Evolutionary conservation across 2,797 vertebrate genomes (phyloP), one percentile per base, ranked within the genome.

Genomic region (Anguilla obscura): DNA sequence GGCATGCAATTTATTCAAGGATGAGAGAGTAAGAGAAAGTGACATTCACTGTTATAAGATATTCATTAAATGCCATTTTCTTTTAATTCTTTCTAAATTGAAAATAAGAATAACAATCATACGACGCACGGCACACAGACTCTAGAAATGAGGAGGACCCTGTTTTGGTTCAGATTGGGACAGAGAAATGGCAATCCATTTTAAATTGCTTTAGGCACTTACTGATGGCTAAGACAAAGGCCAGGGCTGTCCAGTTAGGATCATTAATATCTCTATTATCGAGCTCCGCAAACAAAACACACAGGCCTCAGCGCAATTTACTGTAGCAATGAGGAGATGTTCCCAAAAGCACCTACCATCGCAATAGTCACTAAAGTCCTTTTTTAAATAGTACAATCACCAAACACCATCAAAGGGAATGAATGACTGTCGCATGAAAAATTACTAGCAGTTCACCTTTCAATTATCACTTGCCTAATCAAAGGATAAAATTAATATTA

Each of bases 21-120:
- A 93, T 91, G 91, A 93, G 89, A 93, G 91, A 91, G 93, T 96
- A 96, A 96, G 89, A 90, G 92, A 94, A 96, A 95, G 94, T 95
- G 96, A 95, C 95, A 93, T 93, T 92, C 93, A 91, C 94, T 93
- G 93, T 95, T 94, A 94, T 93, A 94, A 93, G 94, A 94, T 95
- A 96, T 96, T 95, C 95, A 96, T 96, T 96, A 95, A 94, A 93
- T 92, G 93, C 93, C 94, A 95, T 96, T 95, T 92, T 91, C 94
- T 94, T 94, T 96, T 95, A 96, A 96, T 92, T 90, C 86, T 56
- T 36, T 50, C 84, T 87, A 92, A 92, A 94, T 93, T 92, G 90
- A 93, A 92, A 93, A 91, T 90, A 89, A 86, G 89, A 89, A 91
- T 87, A 89, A 89, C 92, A 88, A 90, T 95, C 91, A 90, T 60